phyloP scores from a whole-genome alignment of 1,140 invertebrate genomes.

The Physella acuta region DNA sequence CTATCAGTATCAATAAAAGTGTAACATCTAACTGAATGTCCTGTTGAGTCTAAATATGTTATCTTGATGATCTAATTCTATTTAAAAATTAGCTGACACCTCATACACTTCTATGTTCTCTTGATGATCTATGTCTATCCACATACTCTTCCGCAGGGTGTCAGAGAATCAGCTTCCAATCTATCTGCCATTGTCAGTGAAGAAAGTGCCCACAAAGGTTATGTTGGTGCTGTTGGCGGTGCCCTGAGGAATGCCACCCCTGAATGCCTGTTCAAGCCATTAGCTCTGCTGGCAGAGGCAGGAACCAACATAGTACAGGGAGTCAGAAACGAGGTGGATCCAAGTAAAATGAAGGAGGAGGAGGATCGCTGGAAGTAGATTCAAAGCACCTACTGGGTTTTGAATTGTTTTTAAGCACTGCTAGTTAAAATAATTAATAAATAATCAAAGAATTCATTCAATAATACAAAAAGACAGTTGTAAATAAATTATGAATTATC shows the following conservation, averaged over 20 bases:
- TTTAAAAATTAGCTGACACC: not conserved
- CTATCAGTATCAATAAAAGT: too few species aligned
- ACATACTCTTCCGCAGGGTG: not conserved
- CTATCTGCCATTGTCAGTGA: conserved; percentile 23
- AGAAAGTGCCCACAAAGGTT: conserved; percentile 23
- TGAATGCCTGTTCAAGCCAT: conserved; percentile 22
- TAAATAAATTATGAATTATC: not conserved
- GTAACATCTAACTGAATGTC: too few species aligned
- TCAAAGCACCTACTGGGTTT: not conserved
- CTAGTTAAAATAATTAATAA: not conserved
- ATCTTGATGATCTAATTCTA: not conserved
- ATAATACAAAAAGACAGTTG: not conserved
- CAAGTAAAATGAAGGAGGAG: conserved; percentile 19
- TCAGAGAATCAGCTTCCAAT: conserved; percentile 16
- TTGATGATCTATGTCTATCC: not conserved
- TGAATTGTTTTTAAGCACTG: not conserved
- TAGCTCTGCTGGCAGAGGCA: conserved; percentile 20
- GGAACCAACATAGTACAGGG: conserved; percentile 21
- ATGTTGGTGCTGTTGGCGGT: conserved; percentile 20
- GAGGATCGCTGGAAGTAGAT: conserved; percentile 20
- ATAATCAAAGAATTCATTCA: not conserved
- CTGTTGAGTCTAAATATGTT: not conserved
- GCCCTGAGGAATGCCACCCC: conserved; percentile 18
- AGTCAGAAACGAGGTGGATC: conserved; percentile 16
- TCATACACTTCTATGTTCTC: not conserved